These are phyloP conservation scores for Pluvialis apricaria DNA, from an alignment of 2,113 vertebrate species.

Conservation along the genomic window DNA sequence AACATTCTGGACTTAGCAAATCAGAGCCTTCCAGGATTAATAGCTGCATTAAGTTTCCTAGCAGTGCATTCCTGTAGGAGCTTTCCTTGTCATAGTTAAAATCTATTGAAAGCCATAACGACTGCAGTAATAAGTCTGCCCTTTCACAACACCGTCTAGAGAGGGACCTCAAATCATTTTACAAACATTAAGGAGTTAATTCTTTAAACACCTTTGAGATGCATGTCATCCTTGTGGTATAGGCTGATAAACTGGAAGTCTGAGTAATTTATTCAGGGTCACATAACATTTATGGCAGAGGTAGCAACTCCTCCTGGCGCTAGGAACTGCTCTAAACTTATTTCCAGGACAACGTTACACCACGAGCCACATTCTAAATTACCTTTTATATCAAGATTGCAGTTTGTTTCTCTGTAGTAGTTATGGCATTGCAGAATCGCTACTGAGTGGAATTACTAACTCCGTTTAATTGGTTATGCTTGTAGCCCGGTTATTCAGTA, in stretches of 20 bases:
- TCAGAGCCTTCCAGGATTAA: slow-evolving; percentile 28
- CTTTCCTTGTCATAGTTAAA: background rate
- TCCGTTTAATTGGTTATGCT: background rate
- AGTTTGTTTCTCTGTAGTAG: background rate
- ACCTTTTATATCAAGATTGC: background rate
- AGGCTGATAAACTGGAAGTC: slow-evolving; percentile 11
- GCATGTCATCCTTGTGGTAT: background rate
- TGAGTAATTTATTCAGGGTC: slow-evolving; percentile 32
- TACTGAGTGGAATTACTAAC: background rate
- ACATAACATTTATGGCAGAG: background rate
- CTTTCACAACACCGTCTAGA: background rate
- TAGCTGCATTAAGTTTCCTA: background rate
- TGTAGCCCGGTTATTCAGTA: background rate
- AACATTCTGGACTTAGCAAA: background rate
- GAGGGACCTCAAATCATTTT: background rate
- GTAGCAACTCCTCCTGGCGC: background rate
- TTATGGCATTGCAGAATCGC: background rate
- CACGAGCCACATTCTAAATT: background rate
- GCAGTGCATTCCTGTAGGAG: background rate
- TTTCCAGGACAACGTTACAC: background rate
- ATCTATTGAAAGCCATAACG: background rate
- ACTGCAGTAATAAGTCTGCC: background rate
- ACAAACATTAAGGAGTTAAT: slow-evolving; percentile 21
- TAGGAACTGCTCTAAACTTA: background rate
- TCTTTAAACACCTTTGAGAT: slow-evolving; percentile 8